Conservation (phyloP, 2,888 invertebrate genomes). For the Torymus auratus region DNA sequence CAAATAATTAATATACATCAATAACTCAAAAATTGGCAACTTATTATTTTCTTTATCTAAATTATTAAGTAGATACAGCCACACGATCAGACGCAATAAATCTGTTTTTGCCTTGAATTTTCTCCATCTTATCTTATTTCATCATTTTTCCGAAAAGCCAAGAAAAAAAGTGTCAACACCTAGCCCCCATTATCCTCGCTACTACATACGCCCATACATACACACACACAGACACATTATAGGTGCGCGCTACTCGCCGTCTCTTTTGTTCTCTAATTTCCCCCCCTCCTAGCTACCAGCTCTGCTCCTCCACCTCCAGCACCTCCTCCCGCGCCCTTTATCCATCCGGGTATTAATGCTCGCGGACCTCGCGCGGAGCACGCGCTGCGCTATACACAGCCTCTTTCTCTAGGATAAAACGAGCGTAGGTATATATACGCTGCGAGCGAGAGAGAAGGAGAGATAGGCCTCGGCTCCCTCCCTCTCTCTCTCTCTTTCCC, state of each 20-base stretch:
- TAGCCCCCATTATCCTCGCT: no score
- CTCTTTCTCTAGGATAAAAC: conserved; percentile 61
- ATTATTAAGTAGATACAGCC: no score
- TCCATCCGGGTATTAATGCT: conserved; percentile 51
- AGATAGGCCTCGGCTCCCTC: conserved; percentile 55
- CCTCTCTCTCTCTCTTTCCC: conserved; percentile 44
- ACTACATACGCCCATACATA: background rate
- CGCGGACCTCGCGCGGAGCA: conserved; percentile 1
- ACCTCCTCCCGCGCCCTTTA: background rate
- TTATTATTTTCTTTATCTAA: no score
- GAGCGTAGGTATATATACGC: conserved; percentile 56
- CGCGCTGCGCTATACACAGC: conserved; percentile 4
- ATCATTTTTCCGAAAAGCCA: no score
- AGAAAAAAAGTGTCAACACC: no score
- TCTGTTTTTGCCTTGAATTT: no score
- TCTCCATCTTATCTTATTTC: no score
- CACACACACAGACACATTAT: conserved; percentile 38
- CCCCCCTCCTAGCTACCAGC: conserved; percentile 12
- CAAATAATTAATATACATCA: no score
- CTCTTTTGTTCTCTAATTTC: conserved; percentile 57
- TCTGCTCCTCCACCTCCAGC: background rate
- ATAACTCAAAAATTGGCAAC: no score
- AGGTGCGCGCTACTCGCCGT: conserved; percentile 44
- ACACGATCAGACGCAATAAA: no score
- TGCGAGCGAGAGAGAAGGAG: background rate